These are phyloP conservation scores for Oscheius myriophilus DNA, from an alignment of 2,888 invertebrate genomes.

Conservation along the genomic window DNA sequence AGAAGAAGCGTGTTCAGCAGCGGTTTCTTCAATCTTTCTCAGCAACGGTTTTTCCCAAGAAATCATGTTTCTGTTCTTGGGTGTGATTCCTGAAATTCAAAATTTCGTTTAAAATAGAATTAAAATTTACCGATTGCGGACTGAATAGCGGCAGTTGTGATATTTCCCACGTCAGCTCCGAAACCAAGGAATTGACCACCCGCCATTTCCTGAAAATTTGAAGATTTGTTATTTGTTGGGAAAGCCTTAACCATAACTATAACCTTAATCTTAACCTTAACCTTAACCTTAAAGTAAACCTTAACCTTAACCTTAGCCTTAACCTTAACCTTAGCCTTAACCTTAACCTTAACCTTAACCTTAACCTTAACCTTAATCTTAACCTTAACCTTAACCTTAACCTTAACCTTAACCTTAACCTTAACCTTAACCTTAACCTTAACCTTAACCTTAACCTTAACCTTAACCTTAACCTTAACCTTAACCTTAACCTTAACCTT, in stretches of 20 bases:
- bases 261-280: no score
- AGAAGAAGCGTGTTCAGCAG: constrained; percentile 68
- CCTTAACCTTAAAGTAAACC: no score
- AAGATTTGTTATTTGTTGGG: background rate
- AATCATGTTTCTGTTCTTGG: constrained; percentile 70
- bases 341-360: no score
- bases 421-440: background rate
- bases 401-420: background rate
- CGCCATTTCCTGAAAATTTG: constrained; percentile 63
- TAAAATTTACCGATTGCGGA: constrained; percentile 60
- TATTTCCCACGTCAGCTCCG: constrained; percentile 69
- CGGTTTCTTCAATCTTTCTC: constrained; percentile 69
- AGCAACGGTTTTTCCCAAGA: constrained; percentile 70
- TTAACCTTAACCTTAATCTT: no score
- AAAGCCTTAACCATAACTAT: background rate
- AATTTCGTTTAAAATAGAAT: background rate
- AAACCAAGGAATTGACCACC: constrained; percentile 69
- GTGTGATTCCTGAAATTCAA: constrained; percentile 56
- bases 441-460: no score
- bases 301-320: no score
- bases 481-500: no score
- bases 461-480: no score
- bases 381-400: background rate
- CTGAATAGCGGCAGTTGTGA: constrained; percentile 68
- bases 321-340: no score